Percentiles rank a stretch among this genome's conserved stretches.
phyloP scores from a whole-genome alignment of 1,140 invertebrate species.

The Phymastichus coffea region DNA sequence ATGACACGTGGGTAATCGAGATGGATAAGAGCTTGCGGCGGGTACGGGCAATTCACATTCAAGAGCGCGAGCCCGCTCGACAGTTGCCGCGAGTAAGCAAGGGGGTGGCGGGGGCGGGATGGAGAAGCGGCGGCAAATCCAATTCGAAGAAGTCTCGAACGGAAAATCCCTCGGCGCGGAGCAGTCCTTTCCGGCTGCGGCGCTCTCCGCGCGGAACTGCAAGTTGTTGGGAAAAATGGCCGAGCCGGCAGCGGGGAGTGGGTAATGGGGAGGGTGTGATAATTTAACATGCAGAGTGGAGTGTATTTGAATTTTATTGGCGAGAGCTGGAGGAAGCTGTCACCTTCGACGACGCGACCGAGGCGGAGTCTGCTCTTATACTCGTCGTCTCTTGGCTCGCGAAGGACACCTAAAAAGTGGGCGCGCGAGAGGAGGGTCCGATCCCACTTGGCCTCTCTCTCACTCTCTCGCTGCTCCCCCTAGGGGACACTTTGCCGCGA shows the following conservation, averaged over 20 bases:
- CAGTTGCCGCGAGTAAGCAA: no score
- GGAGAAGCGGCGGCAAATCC: no score
- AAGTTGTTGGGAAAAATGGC: no score
- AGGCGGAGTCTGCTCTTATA: conserved; percentile 46
- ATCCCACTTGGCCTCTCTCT: conserved; percentile 38
- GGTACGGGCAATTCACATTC: no score
- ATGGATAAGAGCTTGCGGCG: no score
- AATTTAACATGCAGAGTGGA: conserved; percentile 57
- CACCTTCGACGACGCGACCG: conserved; percentile 32
- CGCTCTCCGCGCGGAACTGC: no score
- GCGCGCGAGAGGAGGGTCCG: background rate
- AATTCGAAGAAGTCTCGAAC: background rate
- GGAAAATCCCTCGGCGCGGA: conserved; percentile 17
- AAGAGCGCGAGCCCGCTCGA: no score
- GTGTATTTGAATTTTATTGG: conserved; percentile 61
- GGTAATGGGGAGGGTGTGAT: conserved; percentile 58
- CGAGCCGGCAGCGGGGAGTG: no score
- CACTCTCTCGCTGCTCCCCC: conserved; percentile 50
- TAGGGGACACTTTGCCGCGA: conserved; percentile 57
- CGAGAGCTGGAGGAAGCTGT: conserved; percentile 35
- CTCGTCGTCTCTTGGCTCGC: conserved; percentile 34
- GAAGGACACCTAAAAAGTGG: background rate
- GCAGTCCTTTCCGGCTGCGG: no score
- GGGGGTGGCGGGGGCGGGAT: no score
- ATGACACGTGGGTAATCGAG: background rate